A percentile compares a stretch with the other conserved stretches of the same genome.
phyloP scores from a whole-genome alignment of 2,888 invertebrate genomes.

The Drosophila falleni region DNA sequence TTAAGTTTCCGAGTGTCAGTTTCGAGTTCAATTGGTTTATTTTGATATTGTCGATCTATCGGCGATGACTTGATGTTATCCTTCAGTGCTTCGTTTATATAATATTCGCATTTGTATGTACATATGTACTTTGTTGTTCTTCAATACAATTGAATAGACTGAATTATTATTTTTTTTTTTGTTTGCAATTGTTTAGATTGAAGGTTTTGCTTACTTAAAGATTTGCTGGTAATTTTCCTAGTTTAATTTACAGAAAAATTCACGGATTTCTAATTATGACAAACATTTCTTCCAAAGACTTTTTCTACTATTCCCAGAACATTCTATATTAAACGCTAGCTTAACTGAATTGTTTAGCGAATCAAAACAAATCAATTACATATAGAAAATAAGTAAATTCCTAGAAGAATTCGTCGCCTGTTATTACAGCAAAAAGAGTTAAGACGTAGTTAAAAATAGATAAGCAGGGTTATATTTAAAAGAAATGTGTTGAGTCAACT shows the following conservation, averaged over 20 bases:
- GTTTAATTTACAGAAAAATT: neutral
- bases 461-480: neutral
- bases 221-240: slow-evolving; percentile 1
- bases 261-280: neutral
- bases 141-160: slow-evolving; percentile 30
- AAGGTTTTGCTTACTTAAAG: neutral
- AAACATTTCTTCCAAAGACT: neutral
- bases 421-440: neutral
- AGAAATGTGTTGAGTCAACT: neutral
- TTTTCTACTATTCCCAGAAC: neutral
- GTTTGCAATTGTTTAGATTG: slow-evolving; percentile 12
- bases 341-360: slow-evolving; percentile 2
- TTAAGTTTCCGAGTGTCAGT: slow-evolving; percentile 11
- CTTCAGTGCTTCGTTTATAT: slow-evolving; percentile 37
- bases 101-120: slow-evolving; percentile 18
- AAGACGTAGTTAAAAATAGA: neutral
- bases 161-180: neutral
- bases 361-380: slow-evolving; percentile 24
- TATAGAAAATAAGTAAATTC: neutral
- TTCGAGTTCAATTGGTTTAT: slow-evolving; percentile 50
- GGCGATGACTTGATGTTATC: slow-evolving; percentile 34
- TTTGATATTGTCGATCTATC: slow-evolving; percentile 41
- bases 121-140: slow-evolving; percentile 21
- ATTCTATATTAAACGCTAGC: neutral
- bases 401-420: neutral